phyloP scores from a whole-genome alignment of 2,113 vertebrate genomes.

The Butorides virescens region DNA sequence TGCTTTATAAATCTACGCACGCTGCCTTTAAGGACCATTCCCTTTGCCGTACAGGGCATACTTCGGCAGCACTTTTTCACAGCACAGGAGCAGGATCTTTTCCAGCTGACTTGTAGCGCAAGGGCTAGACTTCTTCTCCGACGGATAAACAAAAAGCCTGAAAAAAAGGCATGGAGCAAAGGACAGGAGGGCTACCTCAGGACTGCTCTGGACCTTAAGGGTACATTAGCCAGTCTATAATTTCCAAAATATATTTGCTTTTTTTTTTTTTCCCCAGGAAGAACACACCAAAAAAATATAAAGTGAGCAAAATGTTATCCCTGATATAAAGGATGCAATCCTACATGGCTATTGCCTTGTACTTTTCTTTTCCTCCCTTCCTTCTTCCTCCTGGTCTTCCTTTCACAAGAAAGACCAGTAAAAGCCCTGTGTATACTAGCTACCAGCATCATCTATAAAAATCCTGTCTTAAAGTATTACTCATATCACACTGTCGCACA shows the following conservation, averaged over 20 bases:
- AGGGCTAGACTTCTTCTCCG: background rate
- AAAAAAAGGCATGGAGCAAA: background rate
- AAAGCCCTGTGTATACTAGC: background rate
- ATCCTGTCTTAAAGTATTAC: conserved; percentile 58
- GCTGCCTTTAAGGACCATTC: conserved; percentile 47
- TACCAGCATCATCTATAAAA: conserved; percentile 20
- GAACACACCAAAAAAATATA: background rate
- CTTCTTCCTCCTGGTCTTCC: background rate
- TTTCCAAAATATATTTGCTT: background rate
- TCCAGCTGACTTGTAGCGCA: conserved; percentile 60
- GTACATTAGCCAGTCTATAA: background rate
- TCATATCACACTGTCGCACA: conserved; percentile 63
- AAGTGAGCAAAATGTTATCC: background rate
- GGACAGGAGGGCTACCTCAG: background rate
- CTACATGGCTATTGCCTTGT: background rate
- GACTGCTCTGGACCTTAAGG: background rate
- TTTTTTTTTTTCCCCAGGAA: background rate
- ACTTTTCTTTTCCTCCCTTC: background rate
- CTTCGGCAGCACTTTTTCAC: conserved; percentile 35
- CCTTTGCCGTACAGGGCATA: background rate
- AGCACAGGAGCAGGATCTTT: conserved; percentile 51
- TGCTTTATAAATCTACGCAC: conserved; percentile 20
- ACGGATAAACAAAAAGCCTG: background rate
- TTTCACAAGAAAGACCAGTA: background rate
- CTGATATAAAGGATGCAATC: background rate